Base-by-base conservation (phyloP, 2,888 invertebrate genomes). In the Sabatieria punctata region DNA sequence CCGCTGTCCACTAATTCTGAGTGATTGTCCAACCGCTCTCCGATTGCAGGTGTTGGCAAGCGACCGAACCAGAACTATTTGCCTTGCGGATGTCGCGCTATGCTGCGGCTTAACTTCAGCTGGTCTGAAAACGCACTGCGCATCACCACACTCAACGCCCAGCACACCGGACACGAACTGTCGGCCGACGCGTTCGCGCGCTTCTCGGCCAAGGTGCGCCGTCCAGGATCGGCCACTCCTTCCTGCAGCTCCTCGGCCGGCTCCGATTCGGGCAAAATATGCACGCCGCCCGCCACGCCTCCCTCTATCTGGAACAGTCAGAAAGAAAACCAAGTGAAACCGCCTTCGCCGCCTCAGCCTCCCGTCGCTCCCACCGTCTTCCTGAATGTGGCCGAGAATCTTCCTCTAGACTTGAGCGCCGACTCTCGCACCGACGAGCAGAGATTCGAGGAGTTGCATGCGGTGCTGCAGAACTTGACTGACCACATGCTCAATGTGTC, bases 61-160 rank as follows among this genome's bases (percentile, higher is more conserved):
- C 55, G 61, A 13, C 62, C 62, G 6, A 60, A 62, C 43, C 62
- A 62, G 51, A 56, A 55, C 45, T 61, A 61, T 42, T 51, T 62
- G 24, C 61, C 61, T 18, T 59, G 59, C 48, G 57, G 55, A 4
- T 61, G 61, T 46, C 47, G 46, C 6, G 60, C 61, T n/a, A 60
- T 57, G 58, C 49, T 61, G 30, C 49, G 61, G 18, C 51, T 61
- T 40, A 60, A 58, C 50, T 60, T 53, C 53, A 53, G 45, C 42
- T 57, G 52, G 46, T 35, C 46, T 3, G 60, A 58, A 6, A 52
- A 57, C 44, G 53, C 43, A 11, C 47, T 55, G 11, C 38, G 50
- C 15, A 45, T 55, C 37, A 55, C 55, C n/a, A 51, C 54, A 1
- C 47, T 55, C 4, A 39, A 49, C 21, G 43, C 19, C 2, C 23